Evolutionary conservation across 2,113 vertebrate species (phyloP).

Genomic region (Nothoprocta perdicaria): DNA sequence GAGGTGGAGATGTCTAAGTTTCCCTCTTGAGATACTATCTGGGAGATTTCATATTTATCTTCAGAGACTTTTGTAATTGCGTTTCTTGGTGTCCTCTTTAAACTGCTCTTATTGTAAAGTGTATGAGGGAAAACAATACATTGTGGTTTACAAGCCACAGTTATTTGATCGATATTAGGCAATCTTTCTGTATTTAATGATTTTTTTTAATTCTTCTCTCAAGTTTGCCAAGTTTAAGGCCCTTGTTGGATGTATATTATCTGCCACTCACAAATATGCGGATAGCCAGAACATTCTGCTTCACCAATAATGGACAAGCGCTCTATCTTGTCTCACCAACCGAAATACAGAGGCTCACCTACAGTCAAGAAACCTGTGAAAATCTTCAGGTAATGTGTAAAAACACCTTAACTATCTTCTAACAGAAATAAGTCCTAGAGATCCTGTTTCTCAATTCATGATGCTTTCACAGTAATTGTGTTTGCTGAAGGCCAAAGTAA

Average conservation of each 20-base stretch:
- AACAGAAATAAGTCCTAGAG: background rate
- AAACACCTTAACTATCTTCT: background rate
- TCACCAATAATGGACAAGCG: constrained; percentile 97
- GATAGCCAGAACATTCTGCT: constrained; percentile 99
- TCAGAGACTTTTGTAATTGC: background rate
- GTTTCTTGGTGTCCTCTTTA: background rate
- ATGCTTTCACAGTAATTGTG: background rate
- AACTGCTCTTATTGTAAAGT: background rate
- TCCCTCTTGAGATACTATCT: background rate
- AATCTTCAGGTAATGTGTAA: constrained; percentile 89
- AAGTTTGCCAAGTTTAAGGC: constrained; percentile 96
- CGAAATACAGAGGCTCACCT: constrained; percentile 98
- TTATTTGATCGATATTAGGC: background rate
- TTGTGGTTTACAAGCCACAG: background rate
- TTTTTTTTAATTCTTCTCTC: constrained; percentile 30
- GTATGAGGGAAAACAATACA: background rate
- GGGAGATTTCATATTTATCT: background rate
- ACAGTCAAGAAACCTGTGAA: constrained; percentile 98
- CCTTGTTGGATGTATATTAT: constrained; percentile 97
- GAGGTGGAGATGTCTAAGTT: background rate
- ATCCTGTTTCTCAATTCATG: background rate
- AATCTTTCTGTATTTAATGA: constrained; percentile 13
- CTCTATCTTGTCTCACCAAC: constrained; percentile 97
- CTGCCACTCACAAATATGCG: constrained; percentile 98
- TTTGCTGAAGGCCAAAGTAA: background rate